These are phyloP conservation scores for Acromyrmex heyeri DNA, from an alignment of 1,140 invertebrate species.

Conservation along the genomic window DNA sequence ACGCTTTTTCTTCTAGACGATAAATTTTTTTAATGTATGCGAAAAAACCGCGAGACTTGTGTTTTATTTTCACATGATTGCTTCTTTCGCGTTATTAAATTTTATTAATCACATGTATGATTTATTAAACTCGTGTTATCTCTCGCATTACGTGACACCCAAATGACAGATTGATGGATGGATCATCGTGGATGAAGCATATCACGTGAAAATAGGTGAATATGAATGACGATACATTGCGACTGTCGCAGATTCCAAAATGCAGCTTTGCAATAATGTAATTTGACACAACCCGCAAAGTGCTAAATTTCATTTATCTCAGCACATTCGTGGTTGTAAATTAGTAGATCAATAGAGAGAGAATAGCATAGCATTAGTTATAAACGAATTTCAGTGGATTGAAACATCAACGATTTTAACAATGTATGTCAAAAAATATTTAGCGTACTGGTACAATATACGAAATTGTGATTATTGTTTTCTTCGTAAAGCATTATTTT, in stretches of 20 bases:
- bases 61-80: constrained; percentile 25
- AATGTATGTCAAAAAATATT: neutral
- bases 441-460: neutral
- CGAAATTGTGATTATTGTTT: neutral
- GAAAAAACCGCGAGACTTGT: neutral
- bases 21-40: neutral
- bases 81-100: neutral
- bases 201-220: constrained; percentile 37
- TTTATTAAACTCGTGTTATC: neutral
- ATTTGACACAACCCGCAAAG: constrained; percentile 14
- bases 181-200: neutral
- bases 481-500: neutral
- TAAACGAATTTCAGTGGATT: neutral
- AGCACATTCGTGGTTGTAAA: neutral
- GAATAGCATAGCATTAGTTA: neutral
- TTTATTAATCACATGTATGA: neutral
- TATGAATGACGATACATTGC: neutral
- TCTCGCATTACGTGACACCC: neutral
- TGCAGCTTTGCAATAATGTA: constrained; percentile 6
- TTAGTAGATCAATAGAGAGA: neutral
- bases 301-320: constrained; percentile 24
- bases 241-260: constrained; percentile 27
- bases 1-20: neutral
- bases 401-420: neutral
- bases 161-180: constrained; percentile 14